Base-by-base conservation (phyloP, 2,888 invertebrate genomes). In the Aphidoletes aphidimyza region DNA sequence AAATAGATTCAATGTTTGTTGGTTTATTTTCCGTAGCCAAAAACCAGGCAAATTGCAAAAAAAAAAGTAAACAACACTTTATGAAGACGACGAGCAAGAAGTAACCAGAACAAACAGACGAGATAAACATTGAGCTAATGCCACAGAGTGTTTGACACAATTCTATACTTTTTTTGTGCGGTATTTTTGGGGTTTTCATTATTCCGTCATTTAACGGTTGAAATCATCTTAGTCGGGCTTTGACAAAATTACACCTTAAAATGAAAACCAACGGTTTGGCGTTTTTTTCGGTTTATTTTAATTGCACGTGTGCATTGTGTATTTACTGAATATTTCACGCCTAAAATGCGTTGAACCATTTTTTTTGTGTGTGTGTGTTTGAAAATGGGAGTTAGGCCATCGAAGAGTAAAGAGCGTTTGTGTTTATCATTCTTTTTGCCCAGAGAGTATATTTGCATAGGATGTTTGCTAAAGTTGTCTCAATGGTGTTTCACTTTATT, bases 371-470 rank as follows among this genome's bases (percentile, higher is more conserved):
- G 42, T 42, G 42, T 9, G 42, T n/a, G n/a, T n/a, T n/a, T n/a
- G n/a, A n/a, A n/a, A 54, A 54, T 54, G 22, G 54, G 22, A 54
- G 22, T 47, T 11, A 39, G 39, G 11, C n/a, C 5, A 22, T 54
- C 22, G 22, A 22, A 69, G 22, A 69, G 9, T 26, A 30, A 30
- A 30, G 14, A 30, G 69, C 34, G 30, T n/a, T n/a, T 34, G 69
- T 30, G 34, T 69, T 30, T 54, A 54, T 11, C 14, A 22, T 54
- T 54, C 14, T 54, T 54, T n/a, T n/a, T n/a, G n/a, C n/a, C n/a
- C n/a, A n/a, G n/a, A n/a, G n/a, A n/a, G n/a, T n/a, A 69, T 69
- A 69, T 69, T 69, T 69, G 34, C 69, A 69, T 69, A 69, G 69
- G 69, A 69, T 69, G 34, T 69, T 69, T 69, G 9, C 30, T 14